Evolutionary conservation across 2,888 invertebrate genomes (phyloP).

Genomic region (Cryptus viduatorius): DNA sequence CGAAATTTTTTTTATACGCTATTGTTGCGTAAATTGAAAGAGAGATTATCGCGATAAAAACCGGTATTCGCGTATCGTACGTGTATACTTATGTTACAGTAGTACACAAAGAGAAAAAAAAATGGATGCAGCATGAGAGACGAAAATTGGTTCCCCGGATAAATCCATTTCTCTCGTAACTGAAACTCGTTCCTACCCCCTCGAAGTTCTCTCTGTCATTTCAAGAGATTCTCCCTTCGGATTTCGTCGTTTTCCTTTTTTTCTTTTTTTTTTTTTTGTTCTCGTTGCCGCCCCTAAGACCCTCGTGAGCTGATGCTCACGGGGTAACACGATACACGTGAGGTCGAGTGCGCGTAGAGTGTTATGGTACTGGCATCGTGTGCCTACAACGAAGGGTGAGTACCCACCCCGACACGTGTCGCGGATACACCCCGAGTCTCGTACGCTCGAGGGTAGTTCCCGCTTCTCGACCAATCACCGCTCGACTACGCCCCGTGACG

Average conservation of each 20-base stretch:
- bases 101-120: neutral
- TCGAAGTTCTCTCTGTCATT: conserved; percentile 33
- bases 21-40: neutral
- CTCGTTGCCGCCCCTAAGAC: conserved; percentile 62
- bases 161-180: conserved; percentile 52
- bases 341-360: conserved; percentile 48
- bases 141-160: conserved; percentile 41
- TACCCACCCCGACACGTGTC: conserved; percentile 63
- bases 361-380: conserved; percentile 25
- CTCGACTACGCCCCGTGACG: conserved; percentile 80
- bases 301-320: conserved; percentile 36
- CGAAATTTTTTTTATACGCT: neutral
- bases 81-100: neutral
- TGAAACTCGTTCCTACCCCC: conserved; percentile 42
- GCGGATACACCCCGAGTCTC: conserved; percentile 54
- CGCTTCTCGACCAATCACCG: conserved; percentile 77
- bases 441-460: conserved; percentile 67
- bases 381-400: conserved; percentile 55
- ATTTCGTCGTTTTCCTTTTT: conserved; percentile 50
- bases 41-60: neutral
- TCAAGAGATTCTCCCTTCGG: conserved; percentile 57
- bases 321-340: conserved; percentile 64
- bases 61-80: neutral
- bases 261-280: conserved; percentile 46
- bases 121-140: conserved; percentile 30